Percentiles rank a stretch among this genome's conserved stretches.
Evolutionary conservation across 2,113 vertebrate genomes (phyloP).

Genomic region (Nymphicus hollandicus): DNA sequence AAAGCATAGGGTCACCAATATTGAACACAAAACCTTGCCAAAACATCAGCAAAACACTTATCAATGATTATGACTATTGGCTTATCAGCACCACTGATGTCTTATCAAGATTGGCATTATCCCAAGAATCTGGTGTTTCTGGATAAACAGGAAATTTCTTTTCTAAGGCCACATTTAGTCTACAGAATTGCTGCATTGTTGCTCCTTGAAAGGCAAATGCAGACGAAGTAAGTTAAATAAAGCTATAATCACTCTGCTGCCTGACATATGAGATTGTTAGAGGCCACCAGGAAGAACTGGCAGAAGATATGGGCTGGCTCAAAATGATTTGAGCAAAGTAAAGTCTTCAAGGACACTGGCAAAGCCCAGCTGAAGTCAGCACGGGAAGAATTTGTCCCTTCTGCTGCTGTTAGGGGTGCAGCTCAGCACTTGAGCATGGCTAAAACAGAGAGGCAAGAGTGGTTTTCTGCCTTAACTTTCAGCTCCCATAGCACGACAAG

Average conservation of each 20-base stretch:
- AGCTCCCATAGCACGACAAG: fast-evolving
- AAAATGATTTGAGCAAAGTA: not conserved
- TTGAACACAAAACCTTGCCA: not conserved
- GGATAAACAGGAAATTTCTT: constrained; percentile 10
- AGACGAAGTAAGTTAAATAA: not conserved
- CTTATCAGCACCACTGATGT: not conserved
- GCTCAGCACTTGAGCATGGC: not conserved
- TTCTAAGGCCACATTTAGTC: not conserved
- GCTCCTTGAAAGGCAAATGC: constrained; percentile 10
- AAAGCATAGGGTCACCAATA: not conserved
- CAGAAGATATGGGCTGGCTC: not conserved
- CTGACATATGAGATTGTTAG: not conserved
- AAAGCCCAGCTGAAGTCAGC: not conserved
- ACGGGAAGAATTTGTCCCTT: not conserved
- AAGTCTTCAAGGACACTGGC: not conserved
- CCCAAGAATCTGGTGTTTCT: not conserved
- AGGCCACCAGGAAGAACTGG: not conserved
- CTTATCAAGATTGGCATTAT: not conserved
- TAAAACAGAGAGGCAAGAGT: not conserved
- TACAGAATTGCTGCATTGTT: not conserved
- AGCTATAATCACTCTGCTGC: not conserved
- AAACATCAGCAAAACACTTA: not conserved
- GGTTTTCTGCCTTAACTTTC: not conserved
- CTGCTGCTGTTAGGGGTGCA: not conserved
- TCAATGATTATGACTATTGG: not conserved